Conservation (phyloP, 2,113 vertebrate species). For the Oplegnathus fasciatus region DNA sequence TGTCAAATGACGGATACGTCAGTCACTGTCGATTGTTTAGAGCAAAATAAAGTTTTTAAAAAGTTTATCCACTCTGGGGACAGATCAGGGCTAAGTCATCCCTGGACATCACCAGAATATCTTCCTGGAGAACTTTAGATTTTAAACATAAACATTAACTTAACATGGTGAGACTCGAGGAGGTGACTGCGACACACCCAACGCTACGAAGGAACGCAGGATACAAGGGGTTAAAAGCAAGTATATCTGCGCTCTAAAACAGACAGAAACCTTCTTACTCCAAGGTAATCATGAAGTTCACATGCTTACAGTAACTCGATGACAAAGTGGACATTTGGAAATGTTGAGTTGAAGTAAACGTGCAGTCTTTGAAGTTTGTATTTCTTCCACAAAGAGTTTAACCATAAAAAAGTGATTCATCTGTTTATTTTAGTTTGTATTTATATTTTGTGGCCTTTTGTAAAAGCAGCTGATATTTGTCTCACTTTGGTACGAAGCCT, state of each 20-base stretch:
- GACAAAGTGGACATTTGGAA: not conserved
- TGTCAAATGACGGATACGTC: too few species aligned
- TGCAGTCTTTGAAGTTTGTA: not conserved
- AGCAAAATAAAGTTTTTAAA: too few species aligned
- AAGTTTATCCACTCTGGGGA: too few species aligned
- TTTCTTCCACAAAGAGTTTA: not conserved
- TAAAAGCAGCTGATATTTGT: conserved; percentile 27
- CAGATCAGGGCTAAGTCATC: not conserved
- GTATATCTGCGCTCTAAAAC: not conserved
- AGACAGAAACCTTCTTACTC: not conserved
- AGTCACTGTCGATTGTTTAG: too few species aligned
- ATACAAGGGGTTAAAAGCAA: not conserved
- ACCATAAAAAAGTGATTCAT: too few species aligned
- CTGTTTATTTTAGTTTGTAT: not conserved
- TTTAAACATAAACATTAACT: not conserved
- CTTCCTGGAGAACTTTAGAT: not conserved
- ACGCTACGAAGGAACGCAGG: not conserved
- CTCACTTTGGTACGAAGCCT: conserved; percentile 21
- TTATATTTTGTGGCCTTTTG: conserved; percentile 39
- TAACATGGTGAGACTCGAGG: not conserved
- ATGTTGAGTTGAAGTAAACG: not conserved
- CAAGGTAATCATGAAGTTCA: not conserved
- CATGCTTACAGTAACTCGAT: not conserved
- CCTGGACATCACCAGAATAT: not conserved
- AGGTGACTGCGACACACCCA: not conserved